These are phyloP conservation scores for Eulemur rufifrons DNA, from an alignment of 2,113 vertebrate genomes.

Conservation along the genomic window DNA sequence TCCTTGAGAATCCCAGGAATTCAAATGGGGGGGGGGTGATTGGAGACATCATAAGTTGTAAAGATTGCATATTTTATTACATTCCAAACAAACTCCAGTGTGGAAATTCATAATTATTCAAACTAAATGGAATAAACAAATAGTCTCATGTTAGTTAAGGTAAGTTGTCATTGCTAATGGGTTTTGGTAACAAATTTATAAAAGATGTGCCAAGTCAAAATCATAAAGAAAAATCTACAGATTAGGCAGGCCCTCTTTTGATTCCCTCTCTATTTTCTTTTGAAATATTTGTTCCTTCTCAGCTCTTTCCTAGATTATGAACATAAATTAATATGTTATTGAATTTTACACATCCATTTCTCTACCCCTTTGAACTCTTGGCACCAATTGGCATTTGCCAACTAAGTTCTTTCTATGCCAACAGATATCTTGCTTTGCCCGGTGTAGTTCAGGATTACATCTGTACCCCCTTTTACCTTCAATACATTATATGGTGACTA, in stretches of 20 bases:
- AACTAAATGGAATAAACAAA: neutral
- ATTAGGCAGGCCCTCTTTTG: neutral
- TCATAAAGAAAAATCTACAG: neutral
- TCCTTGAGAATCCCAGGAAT: neutral
- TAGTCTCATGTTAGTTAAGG: neutral
- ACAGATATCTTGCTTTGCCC: neutral
- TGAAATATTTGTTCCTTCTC: neutral
- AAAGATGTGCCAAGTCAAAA: neutral
- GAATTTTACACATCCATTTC: neutral
- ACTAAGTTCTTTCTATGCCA: neutral
- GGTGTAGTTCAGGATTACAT: neutral
- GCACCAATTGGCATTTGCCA: neutral
- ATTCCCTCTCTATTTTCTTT: neutral
- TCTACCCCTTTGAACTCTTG: neutral
- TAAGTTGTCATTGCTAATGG: neutral
- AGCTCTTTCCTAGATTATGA: neutral
- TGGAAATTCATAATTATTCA: neutral
- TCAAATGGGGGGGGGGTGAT: rapidly evolving
- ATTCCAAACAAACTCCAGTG: neutral
- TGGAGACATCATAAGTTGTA: neutral
- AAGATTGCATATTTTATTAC: neutral
- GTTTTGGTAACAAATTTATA: neutral
- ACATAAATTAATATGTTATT: neutral
- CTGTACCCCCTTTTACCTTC: neutral
- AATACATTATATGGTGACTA: neutral